Conservation (phyloP, 2,888 invertebrate species). For the Caenorhabditis sinica region DNA sequence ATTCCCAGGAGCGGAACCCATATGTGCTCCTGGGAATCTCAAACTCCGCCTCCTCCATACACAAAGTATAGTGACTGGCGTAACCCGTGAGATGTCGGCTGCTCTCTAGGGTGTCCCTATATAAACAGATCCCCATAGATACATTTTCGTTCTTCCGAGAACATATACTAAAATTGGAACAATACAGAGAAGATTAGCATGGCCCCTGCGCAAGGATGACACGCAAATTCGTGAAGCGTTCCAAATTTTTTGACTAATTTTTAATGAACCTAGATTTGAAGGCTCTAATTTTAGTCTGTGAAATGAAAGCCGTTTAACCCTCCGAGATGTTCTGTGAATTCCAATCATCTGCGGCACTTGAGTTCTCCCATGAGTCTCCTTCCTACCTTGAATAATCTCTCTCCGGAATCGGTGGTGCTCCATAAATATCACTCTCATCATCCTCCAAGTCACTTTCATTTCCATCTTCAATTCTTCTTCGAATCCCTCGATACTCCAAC, state of each 20-base stretch:
- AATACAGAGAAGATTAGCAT: slow-evolving; percentile 95
- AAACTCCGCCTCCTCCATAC: no score
- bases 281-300: no score
- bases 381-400: slow-evolving; percentile 56
- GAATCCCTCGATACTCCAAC: slow-evolving; percentile 46
- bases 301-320: no score
- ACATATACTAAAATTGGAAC: slow-evolving; percentile 89
- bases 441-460: slow-evolving; percentile 52
- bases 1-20: no score
- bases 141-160: slow-evolving; percentile 63
- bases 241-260: slow-evolving; percentile 86
- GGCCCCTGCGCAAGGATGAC: slow-evolving; percentile 95
- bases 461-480: slow-evolving; percentile 48
- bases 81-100: slow-evolving; percentile 4
- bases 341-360: not conserved
- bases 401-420: slow-evolving; percentile 36
- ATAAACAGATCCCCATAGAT: no score
- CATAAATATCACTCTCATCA: slow-evolving; percentile 40
- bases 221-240: slow-evolving; percentile 95
- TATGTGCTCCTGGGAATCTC: no score
- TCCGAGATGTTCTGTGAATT: no score
- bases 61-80: not conserved
- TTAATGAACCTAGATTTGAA: no score
- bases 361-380: not conserved
- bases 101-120: not conserved